These are phyloP conservation scores for Sinhomidia bicolor DNA, from an alignment of 2,888 invertebrate species.

Conservation along the genomic window DNA sequence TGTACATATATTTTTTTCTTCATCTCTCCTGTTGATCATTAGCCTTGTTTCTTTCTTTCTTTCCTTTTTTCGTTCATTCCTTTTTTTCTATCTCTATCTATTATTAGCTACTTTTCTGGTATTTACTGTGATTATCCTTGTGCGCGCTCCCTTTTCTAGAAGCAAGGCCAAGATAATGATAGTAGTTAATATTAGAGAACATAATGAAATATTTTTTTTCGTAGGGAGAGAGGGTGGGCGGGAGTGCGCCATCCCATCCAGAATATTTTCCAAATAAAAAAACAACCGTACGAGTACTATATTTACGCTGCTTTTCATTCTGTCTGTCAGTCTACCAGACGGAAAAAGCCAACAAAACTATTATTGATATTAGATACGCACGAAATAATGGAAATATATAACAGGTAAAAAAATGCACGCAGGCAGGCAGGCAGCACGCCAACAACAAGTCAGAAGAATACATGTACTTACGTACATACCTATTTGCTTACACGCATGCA, in stretches of 20 bases:
- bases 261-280: not conserved
- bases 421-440: conserved; percentile 35
- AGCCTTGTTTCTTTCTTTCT: conserved; percentile 5
- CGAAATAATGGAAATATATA: not conserved
- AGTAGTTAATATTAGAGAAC: not conserved
- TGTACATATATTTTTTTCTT: no score
- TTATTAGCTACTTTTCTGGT: conserved; percentile 61
- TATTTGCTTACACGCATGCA: no score
- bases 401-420: not conserved
- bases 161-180: not conserved
- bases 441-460: not conserved
- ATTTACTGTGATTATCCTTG: conserved; percentile 49
- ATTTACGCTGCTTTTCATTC: not conserved
- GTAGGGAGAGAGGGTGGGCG: not conserved
- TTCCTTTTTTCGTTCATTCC: not conserved
- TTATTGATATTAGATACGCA: not conserved
- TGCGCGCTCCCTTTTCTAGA: not conserved
- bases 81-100: not conserved
- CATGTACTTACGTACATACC: no score
- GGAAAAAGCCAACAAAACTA: not conserved
- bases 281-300: not conserved
- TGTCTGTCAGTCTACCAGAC: not conserved
- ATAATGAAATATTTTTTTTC: conserved; percentile 30
- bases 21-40: conserved; percentile 22
- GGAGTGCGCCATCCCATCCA: not conserved